A percentile compares a stretch with the other conserved stretches of the same genome.
Conservation (phyloP, 2,797 vertebrate genomes). For the Apogon talboti region DNA sequence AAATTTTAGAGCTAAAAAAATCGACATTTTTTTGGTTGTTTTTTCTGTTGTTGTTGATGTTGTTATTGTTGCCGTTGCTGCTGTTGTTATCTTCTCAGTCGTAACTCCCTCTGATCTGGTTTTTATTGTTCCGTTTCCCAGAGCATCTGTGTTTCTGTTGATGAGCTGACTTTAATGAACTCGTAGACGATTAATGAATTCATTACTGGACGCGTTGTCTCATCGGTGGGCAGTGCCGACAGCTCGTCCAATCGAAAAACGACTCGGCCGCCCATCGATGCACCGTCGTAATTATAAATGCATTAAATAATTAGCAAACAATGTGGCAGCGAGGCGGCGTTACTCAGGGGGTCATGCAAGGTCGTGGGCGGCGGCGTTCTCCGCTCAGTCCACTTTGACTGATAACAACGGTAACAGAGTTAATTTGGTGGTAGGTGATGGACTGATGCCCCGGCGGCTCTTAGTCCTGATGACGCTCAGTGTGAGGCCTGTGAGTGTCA, state of each 20-base stretch:
- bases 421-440: no score
- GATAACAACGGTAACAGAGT: conserved; percentile 42
- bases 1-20: no score
- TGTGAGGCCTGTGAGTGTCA: conserved; percentile 47
- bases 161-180: conserved; percentile 66
- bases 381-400: conserved; percentile 53
- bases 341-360: conserved; percentile 55
- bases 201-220: conserved; percentile 58
- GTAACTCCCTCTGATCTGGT: no score
- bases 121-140: conserved; percentile 20
- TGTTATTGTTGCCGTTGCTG: no score
- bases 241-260: conserved; percentile 64
- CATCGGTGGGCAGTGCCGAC: conserved; percentile 48
- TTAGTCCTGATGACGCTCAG: conserved; percentile 65
- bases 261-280: conserved; percentile 46
- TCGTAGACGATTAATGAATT: conserved; percentile 74
- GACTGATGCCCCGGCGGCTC: no score
- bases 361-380: conserved; percentile 40
- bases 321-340: conserved; percentile 24
- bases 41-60: no score
- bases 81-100: no score
- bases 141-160: conserved; percentile 31
- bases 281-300: conserved; percentile 69
- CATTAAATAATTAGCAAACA: conserved; percentile 73
- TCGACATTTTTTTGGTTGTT: no score